phyloP scores from a whole-genome alignment of 2,888 invertebrate species.

The Archaeoteleia sp. region DNA sequence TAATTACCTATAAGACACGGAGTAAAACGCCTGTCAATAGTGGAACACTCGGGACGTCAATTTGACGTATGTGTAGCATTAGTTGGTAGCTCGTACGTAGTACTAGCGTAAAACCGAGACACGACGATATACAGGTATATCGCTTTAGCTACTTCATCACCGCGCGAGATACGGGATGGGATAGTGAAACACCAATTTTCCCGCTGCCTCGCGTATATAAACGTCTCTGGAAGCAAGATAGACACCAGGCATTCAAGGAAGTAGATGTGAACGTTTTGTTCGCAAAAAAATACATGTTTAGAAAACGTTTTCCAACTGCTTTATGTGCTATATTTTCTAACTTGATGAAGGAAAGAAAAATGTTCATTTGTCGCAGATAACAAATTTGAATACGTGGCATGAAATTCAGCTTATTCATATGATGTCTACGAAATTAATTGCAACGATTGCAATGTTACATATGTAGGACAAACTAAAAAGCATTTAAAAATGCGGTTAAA shows the following conservation, averaged over 20 bases:
- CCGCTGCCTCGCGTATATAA: constrained; percentile 8
- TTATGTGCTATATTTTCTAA: too few relatives aligned
- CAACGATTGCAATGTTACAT: too few relatives aligned
- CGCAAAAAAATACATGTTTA: too few relatives aligned
- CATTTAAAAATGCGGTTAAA: too few relatives aligned
- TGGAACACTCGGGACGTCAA: background rate
- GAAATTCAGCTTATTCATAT: too few relatives aligned
- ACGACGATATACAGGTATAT: constrained; percentile 1
- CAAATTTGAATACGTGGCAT: too few relatives aligned
- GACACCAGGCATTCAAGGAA: background rate
- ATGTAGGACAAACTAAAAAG: too few relatives aligned
- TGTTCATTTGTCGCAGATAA: too few relatives aligned
- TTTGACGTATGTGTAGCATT: constrained; percentile 4
- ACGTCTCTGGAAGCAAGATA: constrained; percentile 1
- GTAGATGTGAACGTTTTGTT: background rate
- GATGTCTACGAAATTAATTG: too few relatives aligned
- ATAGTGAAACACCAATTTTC: constrained; percentile 5
- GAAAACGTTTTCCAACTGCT: background rate
- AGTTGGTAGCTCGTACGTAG: background rate
- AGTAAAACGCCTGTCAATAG: background rate
- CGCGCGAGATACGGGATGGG: background rate
- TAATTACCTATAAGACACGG: background rate
- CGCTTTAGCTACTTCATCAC: constrained; percentile 9
- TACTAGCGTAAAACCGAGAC: constrained; percentile 2
- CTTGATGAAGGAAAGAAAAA: too few relatives aligned